A percentile compares a stretch with the other conserved stretches of the same genome.
Conservation (phyloP, 2,888 invertebrate genomes). For the Chymomyza caudatula region DNA sequence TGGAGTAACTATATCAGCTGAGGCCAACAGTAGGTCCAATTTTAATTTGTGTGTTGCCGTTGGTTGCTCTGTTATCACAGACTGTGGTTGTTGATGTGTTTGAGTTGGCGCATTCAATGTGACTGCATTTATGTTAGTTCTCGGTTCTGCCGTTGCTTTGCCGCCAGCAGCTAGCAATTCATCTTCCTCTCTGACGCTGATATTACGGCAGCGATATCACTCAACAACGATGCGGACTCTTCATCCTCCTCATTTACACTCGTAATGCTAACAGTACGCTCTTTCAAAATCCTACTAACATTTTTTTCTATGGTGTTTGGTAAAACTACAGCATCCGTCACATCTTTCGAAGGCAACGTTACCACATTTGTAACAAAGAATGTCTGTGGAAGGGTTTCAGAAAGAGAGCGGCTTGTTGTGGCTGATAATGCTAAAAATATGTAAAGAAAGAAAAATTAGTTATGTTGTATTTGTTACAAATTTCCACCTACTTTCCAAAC, state of each 20-base stretch:
- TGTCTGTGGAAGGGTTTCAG: background rate
- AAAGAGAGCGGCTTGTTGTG: slow-evolving; percentile 16
- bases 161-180: slow-evolving; percentile 55
- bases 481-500: slow-evolving; percentile 49
- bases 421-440: slow-evolving; percentile 2
- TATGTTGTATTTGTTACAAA: background rate
- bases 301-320: slow-evolving; percentile 23
- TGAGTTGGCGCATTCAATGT: slow-evolving; percentile 29
- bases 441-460: background rate
- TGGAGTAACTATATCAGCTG: slow-evolving; percentile 66
- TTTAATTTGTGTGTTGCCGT: slow-evolving; percentile 74
- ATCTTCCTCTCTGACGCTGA: slow-evolving; percentile 77
- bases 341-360: slow-evolving; percentile 34
- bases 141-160: background rate
- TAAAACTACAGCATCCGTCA: slow-evolving; percentile 25
- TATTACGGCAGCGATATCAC: slow-evolving; percentile 74
- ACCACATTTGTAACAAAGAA: slow-evolving; percentile 7
- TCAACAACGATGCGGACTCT: slow-evolving; percentile 70
- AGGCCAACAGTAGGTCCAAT: slow-evolving; percentile 73
- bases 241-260: slow-evolving; percentile 76
- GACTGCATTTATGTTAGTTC: background rate
- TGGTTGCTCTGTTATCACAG: slow-evolving; percentile 78
- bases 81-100: slow-evolving; percentile 67
- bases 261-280: slow-evolving; percentile 73
- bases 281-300: slow-evolving; percentile 58